Percentiles rank a stretch among this genome's conserved stretches.
Conservation (phyloP, 1,140 invertebrate genomes). For the Drosophila burlai region DNA sequence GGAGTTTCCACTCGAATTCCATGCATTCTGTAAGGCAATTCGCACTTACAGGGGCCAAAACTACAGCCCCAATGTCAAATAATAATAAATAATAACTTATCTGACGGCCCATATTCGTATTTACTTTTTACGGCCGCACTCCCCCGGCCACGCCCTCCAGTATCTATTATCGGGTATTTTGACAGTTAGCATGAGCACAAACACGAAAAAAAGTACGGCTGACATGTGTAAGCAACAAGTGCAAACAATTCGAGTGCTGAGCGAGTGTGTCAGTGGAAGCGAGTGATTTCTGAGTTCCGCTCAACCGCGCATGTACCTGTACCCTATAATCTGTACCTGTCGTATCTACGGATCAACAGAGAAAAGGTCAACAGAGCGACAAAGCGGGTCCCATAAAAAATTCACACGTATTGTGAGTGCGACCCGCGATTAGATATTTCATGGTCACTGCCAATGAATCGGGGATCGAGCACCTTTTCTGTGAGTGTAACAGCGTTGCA, state of each 20-base stretch:
- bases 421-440: constrained; percentile 65
- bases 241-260: constrained; percentile 57
- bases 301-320: constrained; percentile 31
- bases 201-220: constrained; percentile 19
- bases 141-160: constrained; percentile 13
- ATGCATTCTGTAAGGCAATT: constrained; percentile 24
- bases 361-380: constrained; percentile 72
- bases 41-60: constrained; percentile 51
- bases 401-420: constrained; percentile 61
- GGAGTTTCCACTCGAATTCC: constrained; percentile 11
- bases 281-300: constrained; percentile 20
- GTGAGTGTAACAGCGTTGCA: constrained; percentile 41
- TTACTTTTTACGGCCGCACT: constrained; percentile 51
- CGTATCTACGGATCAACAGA: constrained; percentile 46
- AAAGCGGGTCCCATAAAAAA: constrained; percentile 63
- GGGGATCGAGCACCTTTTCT: constrained; percentile 38
- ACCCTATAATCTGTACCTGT: constrained; percentile 21
- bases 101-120: constrained; percentile 48
- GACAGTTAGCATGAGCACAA: constrained; percentile 35
- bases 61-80: constrained; percentile 57
- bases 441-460: constrained; percentile 76
- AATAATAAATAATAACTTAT: constrained; percentile 67
- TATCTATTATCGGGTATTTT: constrained; percentile 35
- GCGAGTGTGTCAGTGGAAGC: not conserved
- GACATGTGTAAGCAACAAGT: constrained; percentile 72